Evolutionary conservation across 1,140 invertebrate genomes (phyloP), one percentile per base, ranked within the genome.

Genomic region (Lordiphosa collinella): DNA sequence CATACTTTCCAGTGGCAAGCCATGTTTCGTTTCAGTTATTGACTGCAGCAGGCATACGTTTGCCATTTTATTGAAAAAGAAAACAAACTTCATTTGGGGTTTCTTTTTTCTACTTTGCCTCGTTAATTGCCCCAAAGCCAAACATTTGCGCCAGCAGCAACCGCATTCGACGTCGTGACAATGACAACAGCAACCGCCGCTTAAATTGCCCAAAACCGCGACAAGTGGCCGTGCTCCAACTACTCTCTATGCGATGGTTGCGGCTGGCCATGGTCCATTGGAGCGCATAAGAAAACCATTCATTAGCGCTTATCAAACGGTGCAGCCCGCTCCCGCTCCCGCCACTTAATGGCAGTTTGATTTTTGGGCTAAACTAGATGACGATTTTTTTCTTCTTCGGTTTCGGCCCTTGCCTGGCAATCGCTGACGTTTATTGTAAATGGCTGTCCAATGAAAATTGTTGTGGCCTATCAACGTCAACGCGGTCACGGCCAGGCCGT

Each of bases 401-500:
- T 61, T 49, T 53, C 38, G 12, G 25, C 10, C 31, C 38, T 51
- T 13, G 53, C 40, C 43, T 34, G 59, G 62, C 71, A 56, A 72
- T 65, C 60, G 72, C 68, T 84, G 78, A 84, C 78, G 76, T 82
- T 84, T 82, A 82, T 84, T 85, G 78, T 82, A 82, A 82, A 82
- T 82, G 78, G 78, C 63, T 78, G 78, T 84, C 76, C 78, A 84
- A 84, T 84, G 68, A 84, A 84, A 84, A 84, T 84, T 84, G 72
- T 78, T 84, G 78, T 84, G 78, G 78, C 78, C 73, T 78, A 84
- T 84, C 78, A 84, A 84, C 78, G 78, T 84, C 78, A 84, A 78
- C 72, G 78, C 72, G 54, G 49, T 49, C 65, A 58, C 48, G 71
- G 71, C 37, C 47, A 50, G 71, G 74, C 80, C 78, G 66, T 73